phyloP scores from a whole-genome alignment of 2,113 vertebrate species.

The Mus musculus region DNA sequence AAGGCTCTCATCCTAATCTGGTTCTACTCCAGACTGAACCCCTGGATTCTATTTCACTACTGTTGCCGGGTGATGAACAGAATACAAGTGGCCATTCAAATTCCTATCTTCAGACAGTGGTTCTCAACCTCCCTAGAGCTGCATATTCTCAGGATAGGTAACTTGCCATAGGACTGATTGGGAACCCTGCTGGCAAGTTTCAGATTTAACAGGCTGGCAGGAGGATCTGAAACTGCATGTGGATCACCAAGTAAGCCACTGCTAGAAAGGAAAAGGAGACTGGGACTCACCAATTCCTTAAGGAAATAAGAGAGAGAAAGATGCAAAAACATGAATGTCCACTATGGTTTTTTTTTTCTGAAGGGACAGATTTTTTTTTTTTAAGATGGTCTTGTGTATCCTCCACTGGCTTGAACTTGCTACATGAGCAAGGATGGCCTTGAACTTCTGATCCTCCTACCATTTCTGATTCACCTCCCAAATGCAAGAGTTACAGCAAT shows the following conservation, averaged over 20 bases:
- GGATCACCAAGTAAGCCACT: not conserved
- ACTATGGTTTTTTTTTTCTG: not conserved
- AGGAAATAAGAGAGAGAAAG: not conserved
- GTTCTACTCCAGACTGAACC: not conserved
- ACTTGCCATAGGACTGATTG: not conserved
- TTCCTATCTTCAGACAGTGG: not conserved
- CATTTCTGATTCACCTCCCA: too few relatives aligned
- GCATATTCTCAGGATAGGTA: not conserved
- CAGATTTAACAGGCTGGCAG: not conserved
- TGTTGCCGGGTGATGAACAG: not conserved
- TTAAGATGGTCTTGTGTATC: not conserved
- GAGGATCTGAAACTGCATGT: not conserved
- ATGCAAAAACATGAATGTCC: not conserved
- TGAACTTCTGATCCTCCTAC: not conserved
- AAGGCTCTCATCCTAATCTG: not conserved
- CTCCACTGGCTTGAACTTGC: not conserved
- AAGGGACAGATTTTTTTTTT: not conserved
- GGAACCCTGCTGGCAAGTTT: not conserved
- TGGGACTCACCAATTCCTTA: not conserved
- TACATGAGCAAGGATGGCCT: not conserved
- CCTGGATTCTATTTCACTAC: not conserved
- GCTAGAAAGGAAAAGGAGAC: not conserved
- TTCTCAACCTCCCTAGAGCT: not conserved
- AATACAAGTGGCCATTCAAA: not conserved
- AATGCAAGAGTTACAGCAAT: not conserved